phyloP scores from a whole-genome alignment of 2,113 vertebrate genomes.

The Hemichromis elongatus region DNA sequence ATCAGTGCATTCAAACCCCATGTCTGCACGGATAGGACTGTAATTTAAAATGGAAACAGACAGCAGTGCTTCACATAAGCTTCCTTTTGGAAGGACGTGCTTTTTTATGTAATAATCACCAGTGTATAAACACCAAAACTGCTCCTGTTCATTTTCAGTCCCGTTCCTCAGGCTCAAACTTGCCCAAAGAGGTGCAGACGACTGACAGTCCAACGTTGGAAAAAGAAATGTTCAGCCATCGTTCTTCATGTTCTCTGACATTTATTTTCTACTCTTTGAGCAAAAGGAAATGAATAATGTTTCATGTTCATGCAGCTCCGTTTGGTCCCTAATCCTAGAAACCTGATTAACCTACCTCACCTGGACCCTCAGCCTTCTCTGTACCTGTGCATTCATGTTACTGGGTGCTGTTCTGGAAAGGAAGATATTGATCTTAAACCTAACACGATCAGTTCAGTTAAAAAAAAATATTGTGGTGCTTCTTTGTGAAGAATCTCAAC shows the following conservation, averaged over 20 bases:
- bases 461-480: neutral
- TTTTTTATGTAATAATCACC: neutral
- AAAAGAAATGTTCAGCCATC: neutral
- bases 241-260: neutral
- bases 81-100: neutral
- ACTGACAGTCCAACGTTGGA: neutral
- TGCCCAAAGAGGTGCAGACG: constrained; percentile 9
- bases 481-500: neutral
- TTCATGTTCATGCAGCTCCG: neutral
- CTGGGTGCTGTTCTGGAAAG: neutral
- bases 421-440: neutral
- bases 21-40: neutral
- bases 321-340: neutral
- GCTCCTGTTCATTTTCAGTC: neutral
- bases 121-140: neutral
- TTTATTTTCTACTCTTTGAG: neutral
- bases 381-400: neutral
- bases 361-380: constrained; percentile 32
- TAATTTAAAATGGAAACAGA: neutral
- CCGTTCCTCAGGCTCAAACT: neutral
- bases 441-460: neutral
- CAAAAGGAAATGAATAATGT: neutral
- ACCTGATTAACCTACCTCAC: constrained; percentile 58
- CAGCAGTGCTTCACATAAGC: neutral
- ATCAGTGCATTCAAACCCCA: neutral